These are phyloP conservation scores for Mungos mungo DNA, from an alignment of 2,113 vertebrate species.

Conservation along the genomic window DNA sequence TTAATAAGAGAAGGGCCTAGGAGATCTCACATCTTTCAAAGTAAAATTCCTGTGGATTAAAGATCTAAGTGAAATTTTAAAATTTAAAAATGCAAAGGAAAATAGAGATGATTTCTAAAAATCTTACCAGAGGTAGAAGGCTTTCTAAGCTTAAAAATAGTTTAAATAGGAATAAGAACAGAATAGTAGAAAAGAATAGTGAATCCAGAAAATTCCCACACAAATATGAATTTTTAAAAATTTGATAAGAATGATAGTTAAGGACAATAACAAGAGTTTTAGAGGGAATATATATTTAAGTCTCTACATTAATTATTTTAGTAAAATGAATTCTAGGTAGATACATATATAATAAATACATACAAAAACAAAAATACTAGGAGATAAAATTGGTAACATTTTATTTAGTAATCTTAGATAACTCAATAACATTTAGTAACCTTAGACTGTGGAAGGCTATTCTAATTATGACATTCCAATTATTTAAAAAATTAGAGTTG, in stretches of 20 bases:
- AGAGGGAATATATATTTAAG: neutral
- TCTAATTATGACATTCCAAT: neutral
- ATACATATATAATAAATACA: neutral
- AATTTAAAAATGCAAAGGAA: neutral
- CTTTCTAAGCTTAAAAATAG: neutral
- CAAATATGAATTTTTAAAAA: neutral
- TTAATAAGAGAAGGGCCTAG: neutral
- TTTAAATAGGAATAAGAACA: neutral
- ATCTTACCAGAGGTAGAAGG: neutral
- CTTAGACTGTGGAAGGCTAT: neutral
- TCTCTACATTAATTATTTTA: neutral
- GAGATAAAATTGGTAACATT: neutral
- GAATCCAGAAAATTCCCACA: neutral
- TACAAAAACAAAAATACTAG: neutral
- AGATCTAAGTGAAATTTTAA: neutral
- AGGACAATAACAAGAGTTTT: neutral
- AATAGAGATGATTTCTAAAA: neutral
- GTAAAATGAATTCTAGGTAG: neutral
- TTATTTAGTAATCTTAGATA: neutral
- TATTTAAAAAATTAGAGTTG: neutral
- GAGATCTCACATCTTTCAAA: neutral
- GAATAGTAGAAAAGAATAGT: neutral
- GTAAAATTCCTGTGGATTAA: neutral
- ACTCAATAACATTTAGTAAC: neutral
- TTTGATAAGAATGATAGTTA: neutral